Conservation (phyloP, 2,888 invertebrate species). For the Pyrgus malvae region DNA sequence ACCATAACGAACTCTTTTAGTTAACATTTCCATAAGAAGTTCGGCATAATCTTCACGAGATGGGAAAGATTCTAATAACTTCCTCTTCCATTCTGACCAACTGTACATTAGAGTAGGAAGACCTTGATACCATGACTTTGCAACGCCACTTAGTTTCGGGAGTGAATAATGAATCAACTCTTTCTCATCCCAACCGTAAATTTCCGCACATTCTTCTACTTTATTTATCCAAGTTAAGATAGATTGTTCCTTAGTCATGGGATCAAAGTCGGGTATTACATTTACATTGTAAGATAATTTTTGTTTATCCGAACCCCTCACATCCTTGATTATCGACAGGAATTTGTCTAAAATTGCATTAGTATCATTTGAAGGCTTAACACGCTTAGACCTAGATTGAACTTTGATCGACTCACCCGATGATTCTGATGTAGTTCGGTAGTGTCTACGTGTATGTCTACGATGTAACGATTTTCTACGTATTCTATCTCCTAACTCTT, state of each 20-base stretch:
- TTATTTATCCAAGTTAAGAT: slow-evolving; percentile 22
- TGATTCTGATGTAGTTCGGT: no score
- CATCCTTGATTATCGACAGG: no score
- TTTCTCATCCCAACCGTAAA: slow-evolving; percentile 26
- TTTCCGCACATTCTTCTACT: slow-evolving; percentile 27
- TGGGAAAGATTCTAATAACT: slow-evolving; percentile 33
- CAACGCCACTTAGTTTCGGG: slow-evolving; percentile 25
- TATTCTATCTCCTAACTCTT: no score
- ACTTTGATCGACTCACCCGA: no score
- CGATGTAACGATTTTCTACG: no score
- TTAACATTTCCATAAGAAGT: slow-evolving; percentile 30
- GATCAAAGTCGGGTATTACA: slow-evolving; percentile 29
- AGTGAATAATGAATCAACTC: slow-evolving; percentile 25
- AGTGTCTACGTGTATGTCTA: no score
- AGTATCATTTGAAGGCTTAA: no score
- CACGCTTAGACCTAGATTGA: no score
- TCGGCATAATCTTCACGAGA: slow-evolving; percentile 32
- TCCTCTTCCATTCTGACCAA: slow-evolving; percentile 35
- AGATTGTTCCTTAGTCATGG: slow-evolving; percentile 24
- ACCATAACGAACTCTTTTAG: slow-evolving; percentile 23
- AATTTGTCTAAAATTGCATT: no score
- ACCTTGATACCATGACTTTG: slow-evolving; percentile 36
- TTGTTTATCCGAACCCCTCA: no score
- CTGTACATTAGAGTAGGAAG: slow-evolving; percentile 28
- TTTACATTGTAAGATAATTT: no score